Evolutionary conservation across 2,888 invertebrate species (phyloP).

Genomic region (Mythimna ferrago): DNA sequence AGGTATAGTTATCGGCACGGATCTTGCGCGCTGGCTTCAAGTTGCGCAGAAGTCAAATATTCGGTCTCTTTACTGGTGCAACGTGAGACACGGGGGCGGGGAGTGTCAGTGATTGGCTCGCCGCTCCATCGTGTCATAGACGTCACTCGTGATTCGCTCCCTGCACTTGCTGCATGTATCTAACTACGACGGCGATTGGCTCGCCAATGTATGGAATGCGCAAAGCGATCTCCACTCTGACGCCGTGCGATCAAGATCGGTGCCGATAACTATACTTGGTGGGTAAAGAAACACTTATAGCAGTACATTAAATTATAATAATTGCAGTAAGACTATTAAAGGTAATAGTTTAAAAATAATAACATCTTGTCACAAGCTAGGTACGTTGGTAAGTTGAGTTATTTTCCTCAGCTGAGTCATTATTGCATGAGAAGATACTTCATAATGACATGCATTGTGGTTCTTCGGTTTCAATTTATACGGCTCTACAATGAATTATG

Average conservation of each 20-base stretch:
- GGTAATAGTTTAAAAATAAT: constrained; percentile 44
- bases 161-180: too few species aligned
- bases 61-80: too few species aligned
- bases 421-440: constrained; percentile 40
- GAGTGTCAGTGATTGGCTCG: too few species aligned
- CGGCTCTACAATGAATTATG: constrained; percentile 6
- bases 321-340: constrained; percentile 14
- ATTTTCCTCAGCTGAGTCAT: constrained; percentile 51
- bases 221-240: too few species aligned
- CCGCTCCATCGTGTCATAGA: too few species aligned
- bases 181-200: too few species aligned
- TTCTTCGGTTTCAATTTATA: constrained; percentile 19
- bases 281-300: neutral
- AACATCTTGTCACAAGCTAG: constrained; percentile 17
- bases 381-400: constrained; percentile 12
- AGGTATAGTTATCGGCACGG: neutral
- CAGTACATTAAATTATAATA: neutral
- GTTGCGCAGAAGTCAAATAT: too few species aligned
- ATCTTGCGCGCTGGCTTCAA: too few species aligned
- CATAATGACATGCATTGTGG: constrained; percentile 36
- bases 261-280: neutral
- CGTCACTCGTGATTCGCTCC: too few species aligned
- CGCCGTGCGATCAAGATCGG: too few species aligned
- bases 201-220: too few species aligned
- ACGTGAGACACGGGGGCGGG: too few species aligned